Evolutionary conservation across 2,888 invertebrate genomes (phyloP).

Genomic region (Liopterus haemorrhoidalis): DNA sequence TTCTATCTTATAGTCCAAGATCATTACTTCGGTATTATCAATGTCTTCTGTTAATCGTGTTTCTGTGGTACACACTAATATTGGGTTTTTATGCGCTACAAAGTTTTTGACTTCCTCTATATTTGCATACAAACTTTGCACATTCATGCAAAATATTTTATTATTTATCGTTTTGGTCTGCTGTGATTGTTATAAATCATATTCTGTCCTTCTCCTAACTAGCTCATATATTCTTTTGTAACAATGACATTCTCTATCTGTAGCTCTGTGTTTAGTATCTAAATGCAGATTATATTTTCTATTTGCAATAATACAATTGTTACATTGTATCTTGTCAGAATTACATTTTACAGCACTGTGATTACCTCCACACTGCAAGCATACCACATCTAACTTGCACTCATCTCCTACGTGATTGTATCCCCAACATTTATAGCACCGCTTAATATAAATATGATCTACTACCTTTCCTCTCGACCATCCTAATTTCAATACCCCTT

Average conservation of each 20-base stretch:
- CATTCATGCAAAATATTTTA: constrained; percentile 1
- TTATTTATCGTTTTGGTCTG: not conserved
- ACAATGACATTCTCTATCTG: not conserved
- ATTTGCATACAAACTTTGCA: constrained; percentile 1
- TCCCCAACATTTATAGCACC: not conserved
- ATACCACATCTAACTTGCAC: not conserved
- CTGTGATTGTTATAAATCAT: not conserved
- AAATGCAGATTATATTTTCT: not conserved
- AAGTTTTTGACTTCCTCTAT: not conserved
- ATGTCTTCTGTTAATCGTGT: too few species aligned
- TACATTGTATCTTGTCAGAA: not conserved
- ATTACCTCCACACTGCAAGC: not conserved
- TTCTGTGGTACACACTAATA: too few species aligned
- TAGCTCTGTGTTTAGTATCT: not conserved
- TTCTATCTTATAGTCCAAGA: too few species aligned
- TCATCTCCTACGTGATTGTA: not conserved
- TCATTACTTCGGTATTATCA: too few species aligned
- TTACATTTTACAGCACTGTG: not conserved
- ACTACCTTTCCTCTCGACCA: not conserved
- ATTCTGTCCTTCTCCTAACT: not conserved
- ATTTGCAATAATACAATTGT: not conserved
- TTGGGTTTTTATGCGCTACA: not conserved
- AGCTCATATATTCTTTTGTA: constrained; percentile 3
- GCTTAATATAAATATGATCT: not conserved
- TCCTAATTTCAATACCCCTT: not conserved